A percentile compares a stretch with the other conserved stretches of the same genome.
phyloP scores from a whole-genome alignment of 2,797 vertebrate genomes.

The Carcharodon carcharias region DNA sequence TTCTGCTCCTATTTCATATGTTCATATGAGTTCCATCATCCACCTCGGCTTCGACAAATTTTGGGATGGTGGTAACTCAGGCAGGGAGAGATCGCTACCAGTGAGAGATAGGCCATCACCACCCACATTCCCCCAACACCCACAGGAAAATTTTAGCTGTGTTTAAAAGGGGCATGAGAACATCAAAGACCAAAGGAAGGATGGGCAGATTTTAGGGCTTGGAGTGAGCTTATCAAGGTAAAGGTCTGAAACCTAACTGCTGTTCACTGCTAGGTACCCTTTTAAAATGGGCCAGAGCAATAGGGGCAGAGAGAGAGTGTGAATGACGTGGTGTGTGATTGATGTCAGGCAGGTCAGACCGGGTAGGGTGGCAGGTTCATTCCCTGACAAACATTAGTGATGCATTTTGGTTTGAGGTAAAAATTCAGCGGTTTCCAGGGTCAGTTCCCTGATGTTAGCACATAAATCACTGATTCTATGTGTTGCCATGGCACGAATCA shows the following conservation, averaged over 20 bases:
- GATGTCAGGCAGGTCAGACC: not conserved
- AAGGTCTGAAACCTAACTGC: not conserved
- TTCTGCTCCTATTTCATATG: no score
- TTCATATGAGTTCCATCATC: not conserved
- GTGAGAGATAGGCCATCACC: not conserved
- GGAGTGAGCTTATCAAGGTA: not conserved
- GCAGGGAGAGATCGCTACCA: not conserved
- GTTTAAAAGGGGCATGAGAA: not conserved
- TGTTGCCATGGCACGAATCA: not conserved
- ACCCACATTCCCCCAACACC: not conserved
- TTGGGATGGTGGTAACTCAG: not conserved
- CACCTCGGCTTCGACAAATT: not conserved
- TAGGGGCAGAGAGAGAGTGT: not conserved
- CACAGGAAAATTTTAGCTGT: not conserved
- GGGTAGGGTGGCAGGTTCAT: not conserved
- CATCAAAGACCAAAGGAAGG: not conserved
- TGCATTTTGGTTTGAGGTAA: not conserved
- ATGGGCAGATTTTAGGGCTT: not conserved
- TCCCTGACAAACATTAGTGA: not conserved
- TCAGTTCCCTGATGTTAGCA: not conserved
- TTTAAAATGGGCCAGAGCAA: not conserved
- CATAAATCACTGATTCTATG: not conserved
- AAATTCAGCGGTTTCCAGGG: not conserved
- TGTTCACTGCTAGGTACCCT: not conserved
- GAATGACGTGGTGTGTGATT: no score